Evolutionary conservation across 1,140 invertebrate species (phyloP), one percentile per base, ranked within the genome.

Genomic region (Antheraea mylitta): DNA sequence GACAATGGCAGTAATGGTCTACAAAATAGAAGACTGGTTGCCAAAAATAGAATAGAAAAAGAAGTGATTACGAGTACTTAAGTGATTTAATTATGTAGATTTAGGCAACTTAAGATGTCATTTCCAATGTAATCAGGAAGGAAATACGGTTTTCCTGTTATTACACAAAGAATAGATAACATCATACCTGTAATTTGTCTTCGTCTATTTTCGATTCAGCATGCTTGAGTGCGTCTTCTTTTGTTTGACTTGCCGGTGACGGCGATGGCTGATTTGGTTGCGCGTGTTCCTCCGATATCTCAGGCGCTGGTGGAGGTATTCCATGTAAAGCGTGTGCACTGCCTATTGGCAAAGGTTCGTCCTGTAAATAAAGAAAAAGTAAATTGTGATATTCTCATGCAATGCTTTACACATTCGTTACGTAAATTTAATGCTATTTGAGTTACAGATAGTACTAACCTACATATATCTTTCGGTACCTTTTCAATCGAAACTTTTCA

Each of bases 201-300:
- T 92, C 91, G 66, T 92, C 84, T 18, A 90, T 81, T 68, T 90
- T 92, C 9, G 89, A 87, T 74, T 91, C 89, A 13, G 89, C 90
- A 16, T 93, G 92, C 64, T 92, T 93, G 62, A 94, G 80, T 58
- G 90, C 87, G 80, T 93, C 93, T 36, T 90, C 92, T 70, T 92
- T 93, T n/a, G 45, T 53, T 62, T 92, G 84, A 81, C 77, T 91
- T 77, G 74, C 83, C n/a, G 82, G 70, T n/a, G 76, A 78, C 0
- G 80, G 79, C 69, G 70, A 66, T 67, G 19, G 75, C 60, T 67
- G 82, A 62, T 72, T 81, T 72, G 78, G 73, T 70, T 76, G 85
- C 63, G 87, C 66, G 13, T 90, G 78, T 10, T 87, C 84, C 58
- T 91, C 81, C 73, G 92, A 85, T 8, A 91, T 79, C 0, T 85